Conservation (phyloP, 2,797 vertebrate genomes). For the Sebastes iracundus region DNA sequence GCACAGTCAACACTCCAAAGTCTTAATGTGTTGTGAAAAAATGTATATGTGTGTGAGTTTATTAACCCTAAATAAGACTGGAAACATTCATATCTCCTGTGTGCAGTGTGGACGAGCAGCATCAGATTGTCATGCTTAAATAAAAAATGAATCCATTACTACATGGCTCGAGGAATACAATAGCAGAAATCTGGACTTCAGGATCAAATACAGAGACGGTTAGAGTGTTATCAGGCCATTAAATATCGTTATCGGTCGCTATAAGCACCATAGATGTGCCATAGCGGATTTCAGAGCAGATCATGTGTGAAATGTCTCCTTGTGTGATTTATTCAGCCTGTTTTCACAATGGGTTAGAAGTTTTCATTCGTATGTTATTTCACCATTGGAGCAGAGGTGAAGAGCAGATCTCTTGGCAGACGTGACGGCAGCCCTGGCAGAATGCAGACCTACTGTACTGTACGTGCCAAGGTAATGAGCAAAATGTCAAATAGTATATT, state of each 20-base stretch:
- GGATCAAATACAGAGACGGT: neutral
- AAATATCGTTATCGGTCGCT: too few relatives aligned
- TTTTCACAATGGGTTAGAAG: neutral
- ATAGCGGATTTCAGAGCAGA: neutral
- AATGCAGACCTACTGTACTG: neutral
- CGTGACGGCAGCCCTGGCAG: constrained; percentile 11
- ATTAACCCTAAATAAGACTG: neutral
- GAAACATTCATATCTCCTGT: neutral
- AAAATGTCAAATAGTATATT: constrained; percentile 25
- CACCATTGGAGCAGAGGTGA: neutral
- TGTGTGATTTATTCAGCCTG: neutral
- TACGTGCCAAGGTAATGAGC: constrained; percentile 43
- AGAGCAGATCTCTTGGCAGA: constrained; percentile 32
- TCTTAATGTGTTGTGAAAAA: neutral
- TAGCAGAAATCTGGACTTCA: neutral
- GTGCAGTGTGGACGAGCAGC: neutral
- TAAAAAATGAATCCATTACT: neutral
- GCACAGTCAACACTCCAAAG: constrained; percentile 7
- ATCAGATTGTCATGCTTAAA: neutral
- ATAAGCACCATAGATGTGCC: too few relatives aligned
- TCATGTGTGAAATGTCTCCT: constrained; percentile 10
- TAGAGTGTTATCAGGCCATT: too few relatives aligned
- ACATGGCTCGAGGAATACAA: neutral
- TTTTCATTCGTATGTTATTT: neutral
- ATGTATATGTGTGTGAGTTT: neutral